A percentile compares a stretch with the other conserved stretches of the same genome.
Conservation (phyloP, 2,888 invertebrate genomes). For the Ophioninae sp. region DNA sequence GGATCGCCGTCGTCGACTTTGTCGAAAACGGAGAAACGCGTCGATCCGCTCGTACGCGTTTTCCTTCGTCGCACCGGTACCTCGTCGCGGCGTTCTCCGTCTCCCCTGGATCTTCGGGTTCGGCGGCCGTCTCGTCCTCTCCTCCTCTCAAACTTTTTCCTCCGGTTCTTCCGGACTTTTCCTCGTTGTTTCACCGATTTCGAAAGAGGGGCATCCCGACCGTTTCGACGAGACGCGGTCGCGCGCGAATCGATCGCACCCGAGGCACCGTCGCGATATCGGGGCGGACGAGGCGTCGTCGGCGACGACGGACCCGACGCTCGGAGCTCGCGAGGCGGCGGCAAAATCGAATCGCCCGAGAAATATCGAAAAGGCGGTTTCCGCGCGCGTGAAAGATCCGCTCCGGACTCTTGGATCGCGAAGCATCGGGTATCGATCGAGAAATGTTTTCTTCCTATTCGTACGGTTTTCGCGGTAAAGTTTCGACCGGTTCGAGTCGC, state of each 20-base stretch:
- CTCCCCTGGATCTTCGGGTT: constrained; percentile 27
- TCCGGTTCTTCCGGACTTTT: constrained; percentile 25
- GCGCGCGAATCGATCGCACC: background rate
- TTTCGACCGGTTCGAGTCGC: background rate
- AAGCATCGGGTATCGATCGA: background rate
- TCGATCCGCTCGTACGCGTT: background rate
- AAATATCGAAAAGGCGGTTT: background rate
- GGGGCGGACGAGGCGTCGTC: constrained; percentile 3
- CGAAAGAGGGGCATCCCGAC: constrained; percentile 50
- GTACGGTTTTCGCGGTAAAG: background rate
- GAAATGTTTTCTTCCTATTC: background rate
- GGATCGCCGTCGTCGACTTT: too few species aligned
- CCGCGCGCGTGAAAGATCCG: background rate
- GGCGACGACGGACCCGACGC: background rate
- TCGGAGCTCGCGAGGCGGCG: background rate
- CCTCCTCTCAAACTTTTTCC: constrained; percentile 14
- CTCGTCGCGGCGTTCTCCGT: constrained; percentile 30
- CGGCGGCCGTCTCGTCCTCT: constrained; percentile 27
- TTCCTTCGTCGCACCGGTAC: constrained; percentile 42
- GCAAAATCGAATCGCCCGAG: background rate
- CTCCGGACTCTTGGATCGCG: background rate
- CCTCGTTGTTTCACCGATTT: constrained; percentile 53
- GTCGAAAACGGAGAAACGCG: constrained; percentile 21
- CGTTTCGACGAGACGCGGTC: constrained; percentile 46
- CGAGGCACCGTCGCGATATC: constrained; percentile 27